Percentiles rank a stretch among this genome's conserved stretches.
Conservation (phyloP, 2,797 vertebrate species). For the Prionace glauca region DNA sequence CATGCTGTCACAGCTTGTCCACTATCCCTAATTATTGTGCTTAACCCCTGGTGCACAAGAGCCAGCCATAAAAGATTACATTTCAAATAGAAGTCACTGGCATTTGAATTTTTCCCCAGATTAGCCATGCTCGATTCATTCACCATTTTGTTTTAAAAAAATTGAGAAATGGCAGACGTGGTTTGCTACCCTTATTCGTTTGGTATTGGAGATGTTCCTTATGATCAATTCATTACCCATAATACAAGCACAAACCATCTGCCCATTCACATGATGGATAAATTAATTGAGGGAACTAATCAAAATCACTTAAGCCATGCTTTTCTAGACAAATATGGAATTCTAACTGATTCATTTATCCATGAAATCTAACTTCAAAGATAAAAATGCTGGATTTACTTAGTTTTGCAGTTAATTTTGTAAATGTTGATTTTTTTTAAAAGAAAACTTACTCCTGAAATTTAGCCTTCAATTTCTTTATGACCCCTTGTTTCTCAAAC, state of each 20-base stretch:
- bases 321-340: background rate
- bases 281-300: background rate
- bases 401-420: background rate
- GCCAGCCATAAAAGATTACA: background rate
- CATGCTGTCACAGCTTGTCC: background rate
- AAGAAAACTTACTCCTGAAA: background rate
- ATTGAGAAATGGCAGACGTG: background rate
- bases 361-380: background rate
- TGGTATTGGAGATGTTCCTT: background rate
- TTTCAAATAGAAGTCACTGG: background rate
- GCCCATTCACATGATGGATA: background rate
- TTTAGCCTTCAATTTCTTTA: background rate
- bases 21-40: background rate
- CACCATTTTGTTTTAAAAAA: background rate
- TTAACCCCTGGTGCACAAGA: background rate
- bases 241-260: background rate
- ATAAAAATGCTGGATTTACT: background rate
- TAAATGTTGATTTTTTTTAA: background rate
- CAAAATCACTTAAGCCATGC: too few relatives aligned
- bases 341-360: background rate
- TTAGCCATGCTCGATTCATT: background rate
- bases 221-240: background rate
- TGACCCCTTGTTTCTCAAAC: background rate
- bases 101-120: background rate
- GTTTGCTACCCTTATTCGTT: background rate